phyloP scores from a whole-genome alignment of 92 coral and sea anemone genomes.

The Muricea muricata region DNA sequence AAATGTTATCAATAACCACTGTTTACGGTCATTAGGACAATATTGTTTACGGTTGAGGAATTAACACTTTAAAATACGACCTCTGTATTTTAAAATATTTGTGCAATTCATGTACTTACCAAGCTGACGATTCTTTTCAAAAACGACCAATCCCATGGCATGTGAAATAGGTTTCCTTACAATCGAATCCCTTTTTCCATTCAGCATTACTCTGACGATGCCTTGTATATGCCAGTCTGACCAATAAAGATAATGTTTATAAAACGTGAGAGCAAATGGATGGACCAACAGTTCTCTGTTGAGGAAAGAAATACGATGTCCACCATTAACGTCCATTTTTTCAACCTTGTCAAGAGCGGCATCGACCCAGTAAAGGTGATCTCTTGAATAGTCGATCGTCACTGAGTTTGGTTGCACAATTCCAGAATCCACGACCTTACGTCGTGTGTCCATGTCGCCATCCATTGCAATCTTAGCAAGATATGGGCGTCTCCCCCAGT shows the following conservation, averaged over 20 bases:
- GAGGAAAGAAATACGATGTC: conserved; percentile 66
- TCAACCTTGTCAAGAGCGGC: conserved; percentile 81
- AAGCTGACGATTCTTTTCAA: conserved; percentile 82
- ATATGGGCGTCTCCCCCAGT: conserved; percentile 84
- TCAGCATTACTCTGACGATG: conserved; percentile 83
- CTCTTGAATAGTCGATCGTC: conserved; percentile 78
- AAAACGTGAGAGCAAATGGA: conserved; percentile 81
- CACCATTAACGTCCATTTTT: conserved; percentile 69
- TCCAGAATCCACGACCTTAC: conserved; percentile 60
- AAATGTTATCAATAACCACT: too few species aligned
- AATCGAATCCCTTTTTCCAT: conserved; percentile 46
- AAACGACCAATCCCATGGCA: conserved; percentile 84
- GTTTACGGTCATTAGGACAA: too few species aligned
- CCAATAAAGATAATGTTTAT: conserved; percentile 82
- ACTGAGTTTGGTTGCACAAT: conserved; percentile 87
- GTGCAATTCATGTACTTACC: conserved; percentile 38
- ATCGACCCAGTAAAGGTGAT: conserved; percentile 88
- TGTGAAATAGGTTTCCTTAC: conserved; percentile 56
- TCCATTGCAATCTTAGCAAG: conserved; percentile 88
- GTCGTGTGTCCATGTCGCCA: conserved; percentile 72
- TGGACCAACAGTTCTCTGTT: conserved; percentile 31
- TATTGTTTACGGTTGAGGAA: too few species aligned
- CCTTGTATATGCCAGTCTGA: conserved; percentile 74
- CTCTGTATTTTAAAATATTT: too few species aligned
- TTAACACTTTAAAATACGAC: too few species aligned